Base-by-base conservation (phyloP, 2,888 invertebrate species). In the Diplolepis rosae region DNA sequence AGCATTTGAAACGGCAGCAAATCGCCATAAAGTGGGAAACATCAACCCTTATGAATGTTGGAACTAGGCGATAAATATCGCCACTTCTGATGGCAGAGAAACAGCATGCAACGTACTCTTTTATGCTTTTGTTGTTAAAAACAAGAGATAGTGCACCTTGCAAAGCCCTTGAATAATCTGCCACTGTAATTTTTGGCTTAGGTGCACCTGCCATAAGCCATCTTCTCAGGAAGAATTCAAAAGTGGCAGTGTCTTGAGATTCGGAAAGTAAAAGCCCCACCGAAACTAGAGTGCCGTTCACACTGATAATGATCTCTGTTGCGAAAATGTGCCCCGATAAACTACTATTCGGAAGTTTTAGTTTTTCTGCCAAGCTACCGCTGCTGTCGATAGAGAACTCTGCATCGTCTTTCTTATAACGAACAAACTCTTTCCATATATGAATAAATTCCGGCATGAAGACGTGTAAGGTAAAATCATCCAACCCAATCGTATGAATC, bases 371-470 rank as follows among this genome's bases (percentile, higher is more conserved):
- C 9, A 51, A 24, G 9, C 24, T 24, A 24, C 51, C 51, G 24
- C 24, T 24, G 0, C 11, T 24, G 27, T 51, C 51, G 13, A 51
- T n/a, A 9, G 51, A 51, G 13, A 51, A 24, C 24, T 51, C 51
- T 9, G 51, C 0, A 24, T 13, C 13, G 13, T 51, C 24, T 24
- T 51, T 24, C 24, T 27, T 13, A 11, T 24, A 1, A 2, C 51
- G 11, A 24, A 11, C 6, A 4, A 24, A 9, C 27, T 51, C 51
- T 27, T 51, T 51, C 28, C 51, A 51, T 1, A 51, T 5, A 24
- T 27, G 24, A 51, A 51, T 51, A 7, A 51, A 24, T 27, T 51
- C 51, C 5, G 51, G 51, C 51, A 51, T 51, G 27, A 51, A 51
- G 18, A 45, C 35, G 35, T 35, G 35, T 7, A 35, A 9, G 11